These are phyloP conservation scores for Pteronura brasiliensis DNA, from an alignment of 2,113 vertebrate species.

Conservation along the genomic window DNA sequence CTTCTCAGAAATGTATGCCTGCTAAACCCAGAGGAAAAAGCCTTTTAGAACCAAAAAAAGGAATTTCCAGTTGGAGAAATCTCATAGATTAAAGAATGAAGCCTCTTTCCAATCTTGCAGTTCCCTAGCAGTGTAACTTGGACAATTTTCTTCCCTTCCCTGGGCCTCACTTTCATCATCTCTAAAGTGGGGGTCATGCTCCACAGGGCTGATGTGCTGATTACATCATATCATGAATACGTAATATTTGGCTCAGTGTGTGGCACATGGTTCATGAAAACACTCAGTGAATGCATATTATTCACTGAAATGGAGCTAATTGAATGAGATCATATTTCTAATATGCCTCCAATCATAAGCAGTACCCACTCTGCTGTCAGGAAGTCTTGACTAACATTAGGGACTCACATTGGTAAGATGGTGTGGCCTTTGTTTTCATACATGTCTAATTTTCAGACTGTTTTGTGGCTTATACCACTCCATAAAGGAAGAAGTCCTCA, in stretches of 20 bases:
- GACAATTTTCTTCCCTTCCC: neutral
- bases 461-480: neutral
- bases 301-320: neutral
- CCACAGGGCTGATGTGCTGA: neutral
- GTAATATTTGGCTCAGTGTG: rapidly evolving
- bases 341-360: neutral
- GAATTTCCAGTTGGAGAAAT: neutral
- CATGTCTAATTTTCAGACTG: neutral
- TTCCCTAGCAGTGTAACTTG: neutral
- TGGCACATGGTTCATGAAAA: neutral
- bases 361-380: neutral
- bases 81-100: neutral
- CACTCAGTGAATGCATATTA: neutral
- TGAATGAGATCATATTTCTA: neutral
- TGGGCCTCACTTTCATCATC: neutral
- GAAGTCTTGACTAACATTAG: neutral
- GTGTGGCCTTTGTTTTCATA: neutral
- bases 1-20: neutral
- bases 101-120: neutral
- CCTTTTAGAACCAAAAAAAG: neutral
- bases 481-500: neutral
- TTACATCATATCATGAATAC: neutral
- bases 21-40: neutral
- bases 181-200: neutral
- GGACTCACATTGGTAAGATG: neutral